Evolutionary conservation across 2,888 invertebrate genomes (phyloP).

Genomic region (Apamea monoglypha): DNA sequence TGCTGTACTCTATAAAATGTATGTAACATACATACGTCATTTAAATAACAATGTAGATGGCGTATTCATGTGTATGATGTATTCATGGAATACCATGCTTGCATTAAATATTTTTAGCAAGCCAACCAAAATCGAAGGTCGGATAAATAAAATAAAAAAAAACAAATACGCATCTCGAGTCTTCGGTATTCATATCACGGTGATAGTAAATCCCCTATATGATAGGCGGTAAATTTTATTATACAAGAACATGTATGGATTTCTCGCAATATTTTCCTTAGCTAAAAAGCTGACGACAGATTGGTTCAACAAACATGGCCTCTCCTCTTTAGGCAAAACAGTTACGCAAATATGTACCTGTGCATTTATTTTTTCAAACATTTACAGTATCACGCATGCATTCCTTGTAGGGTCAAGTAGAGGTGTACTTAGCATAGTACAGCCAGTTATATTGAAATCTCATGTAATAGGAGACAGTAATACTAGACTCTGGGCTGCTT

Average conservation of each 20-base stretch:
- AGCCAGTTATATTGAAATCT: not conserved
- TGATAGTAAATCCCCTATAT: conserved; percentile 51
- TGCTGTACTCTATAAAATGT: not conserved
- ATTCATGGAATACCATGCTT: not conserved
- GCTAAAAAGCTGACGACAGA: conserved; percentile 6
- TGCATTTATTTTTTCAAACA: not conserved
- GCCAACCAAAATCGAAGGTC: not conserved
- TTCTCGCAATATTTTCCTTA: conserved; percentile 35
- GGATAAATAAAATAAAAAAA: conserved; percentile 34
- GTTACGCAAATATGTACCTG: not conserved
- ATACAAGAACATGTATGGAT: conserved; percentile 19
- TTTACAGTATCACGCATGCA: not conserved
- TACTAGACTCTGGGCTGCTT: no score
- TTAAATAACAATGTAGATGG: no score
- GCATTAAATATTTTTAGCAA: not conserved
- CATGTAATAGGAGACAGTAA: not conserved
- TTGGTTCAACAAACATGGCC: conserved; percentile 1
- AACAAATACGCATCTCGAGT: conserved; percentile 21
- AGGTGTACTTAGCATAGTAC: not conserved
- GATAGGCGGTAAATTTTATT: conserved; percentile 57
- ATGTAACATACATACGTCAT: not conserved
- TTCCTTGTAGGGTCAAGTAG: not conserved
- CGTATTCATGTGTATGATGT: not conserved
- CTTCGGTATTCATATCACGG: conserved; percentile 49
- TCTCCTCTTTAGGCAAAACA: not conserved